phyloP scores from a whole-genome alignment of 2,888 invertebrate species.

The Drosophila acutilabella region DNA sequence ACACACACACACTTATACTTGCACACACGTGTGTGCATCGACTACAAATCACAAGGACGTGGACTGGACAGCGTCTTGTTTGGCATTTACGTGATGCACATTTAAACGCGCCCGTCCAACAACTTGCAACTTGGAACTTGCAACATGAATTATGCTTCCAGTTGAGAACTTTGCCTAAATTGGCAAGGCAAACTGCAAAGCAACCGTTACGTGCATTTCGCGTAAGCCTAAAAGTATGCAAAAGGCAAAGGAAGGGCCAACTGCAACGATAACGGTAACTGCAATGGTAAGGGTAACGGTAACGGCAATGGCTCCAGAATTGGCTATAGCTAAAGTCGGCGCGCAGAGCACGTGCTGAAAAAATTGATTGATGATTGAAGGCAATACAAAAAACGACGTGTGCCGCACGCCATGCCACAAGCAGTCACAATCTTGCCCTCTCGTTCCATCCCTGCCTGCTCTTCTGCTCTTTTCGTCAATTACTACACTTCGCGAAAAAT shows the following conservation, averaged over 20 bases:
- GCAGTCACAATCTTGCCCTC: constrained; percentile 24
- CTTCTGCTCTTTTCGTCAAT: not conserved
- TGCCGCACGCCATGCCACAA: constrained; percentile 50
- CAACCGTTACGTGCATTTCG: constrained; percentile 59
- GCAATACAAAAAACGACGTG: constrained; percentile 71
- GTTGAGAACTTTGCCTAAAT: constrained; percentile 69
- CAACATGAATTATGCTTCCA: constrained; percentile 73
- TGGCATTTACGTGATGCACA: constrained; percentile 78
- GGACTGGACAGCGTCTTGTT: constrained; percentile 64
- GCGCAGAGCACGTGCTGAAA: constrained; percentile 66
- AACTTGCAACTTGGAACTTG: constrained; percentile 63
- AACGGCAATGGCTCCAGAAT: not conserved
- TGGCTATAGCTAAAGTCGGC: constrained; percentile 23
- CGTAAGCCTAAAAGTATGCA: constrained; percentile 63
- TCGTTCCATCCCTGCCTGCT: not conserved
- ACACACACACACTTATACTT: constrained; percentile 18
- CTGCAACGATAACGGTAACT: not conserved
- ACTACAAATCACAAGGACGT: constrained; percentile 67
- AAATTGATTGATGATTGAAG: constrained; percentile 80
- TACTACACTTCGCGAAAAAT: constrained; percentile 30
- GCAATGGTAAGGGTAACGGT: constrained; percentile 3
- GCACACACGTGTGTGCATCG: constrained; percentile 41
- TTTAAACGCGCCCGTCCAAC: constrained; percentile 60
- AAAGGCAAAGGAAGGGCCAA: constrained; percentile 47
- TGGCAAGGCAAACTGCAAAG: constrained; percentile 65